Base-by-base conservation (phyloP, 2,797 vertebrate species). In the Galaxias olidus region DNA sequence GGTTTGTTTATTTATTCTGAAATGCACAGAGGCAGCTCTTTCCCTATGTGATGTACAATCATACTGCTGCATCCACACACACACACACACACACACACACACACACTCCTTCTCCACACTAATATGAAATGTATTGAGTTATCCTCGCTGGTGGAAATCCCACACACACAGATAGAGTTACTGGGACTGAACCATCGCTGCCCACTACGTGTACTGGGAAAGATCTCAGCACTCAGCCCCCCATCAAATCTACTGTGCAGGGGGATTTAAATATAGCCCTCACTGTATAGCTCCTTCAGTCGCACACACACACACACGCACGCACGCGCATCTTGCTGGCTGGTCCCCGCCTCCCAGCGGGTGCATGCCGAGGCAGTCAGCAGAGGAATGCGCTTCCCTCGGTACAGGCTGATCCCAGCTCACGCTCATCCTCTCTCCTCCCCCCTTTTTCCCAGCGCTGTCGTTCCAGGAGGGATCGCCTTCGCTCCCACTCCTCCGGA, bases 261-360 rank as follows among this genome's bases (percentile, higher is more conserved):
- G n/a, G 57, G 50, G 30, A 30, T 47, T 63, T 58, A 57, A 48
- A 65, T 57, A 53, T 59, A 59, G 48, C 48, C 43, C 11, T 15
- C 41, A 20, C 14, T 47, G 55, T 43, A n/a, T n/a, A 46, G 30
- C 48, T 53, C 59, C 45, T 9, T 11, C 43, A 12, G 9, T 18
- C 48, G 58, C 61, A 47, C 46, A 54, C 68, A 59, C 56, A 54
- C 58, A 40, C 50, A 54, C 20, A 42, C 41, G 19, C 44, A 30
- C n/a, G 4, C 60, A 40, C 17, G 20, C 14, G 17, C 14, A 10
- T 12, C 15, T 11, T 18, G 13, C 13, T 9, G 18, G 9, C 47
- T 30, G 15, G 30, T 30, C 52, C 46, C 17, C 13, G 13, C 60
- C 60, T 48, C 4, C 47, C 43, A 47, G 17, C 45, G 8, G 52